Conservation (phyloP, 2,113 vertebrate genomes). For the Parotia lawesii region DNA sequence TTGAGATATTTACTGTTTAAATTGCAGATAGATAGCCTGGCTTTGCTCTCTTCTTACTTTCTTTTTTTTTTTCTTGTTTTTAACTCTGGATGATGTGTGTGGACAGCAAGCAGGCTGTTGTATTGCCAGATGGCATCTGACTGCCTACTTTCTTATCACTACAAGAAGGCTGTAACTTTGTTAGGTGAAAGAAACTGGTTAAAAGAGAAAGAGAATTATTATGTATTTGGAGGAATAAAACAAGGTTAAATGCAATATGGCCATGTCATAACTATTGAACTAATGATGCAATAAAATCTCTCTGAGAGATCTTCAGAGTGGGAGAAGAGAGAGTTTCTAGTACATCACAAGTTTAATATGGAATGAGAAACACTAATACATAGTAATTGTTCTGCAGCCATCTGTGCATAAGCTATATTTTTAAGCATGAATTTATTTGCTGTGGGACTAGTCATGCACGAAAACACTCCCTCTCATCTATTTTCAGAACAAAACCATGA, state of each 20-base stretch:
- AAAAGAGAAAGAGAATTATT: background rate
- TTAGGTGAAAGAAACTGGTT: background rate
- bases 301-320: background rate
- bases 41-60: background rate
- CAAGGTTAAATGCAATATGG: background rate
- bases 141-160: background rate
- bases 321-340: background rate
- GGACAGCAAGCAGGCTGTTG: background rate
- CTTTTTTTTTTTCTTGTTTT: background rate
- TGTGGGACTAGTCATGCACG: slow-evolving; percentile 19
- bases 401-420: slow-evolving; percentile 34
- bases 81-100: background rate
- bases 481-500: slow-evolving; percentile 46
- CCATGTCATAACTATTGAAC: background rate
- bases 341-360: background rate
- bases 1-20: background rate
- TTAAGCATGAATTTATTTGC: slow-evolving; percentile 34
- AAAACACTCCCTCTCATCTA: slow-evolving; percentile 32
- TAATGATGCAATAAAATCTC: background rate
- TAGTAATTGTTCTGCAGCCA: slow-evolving; percentile 22
- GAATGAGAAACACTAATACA: slow-evolving; percentile 18
- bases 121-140: background rate
- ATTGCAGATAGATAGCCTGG: background rate
- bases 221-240: background rate
- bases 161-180: background rate